Percentiles rank a stretch among this genome's conserved stretches.
phyloP scores from a whole-genome alignment of 2,888 invertebrate genomes.

The Xestoiulus laeticollis region DNA sequence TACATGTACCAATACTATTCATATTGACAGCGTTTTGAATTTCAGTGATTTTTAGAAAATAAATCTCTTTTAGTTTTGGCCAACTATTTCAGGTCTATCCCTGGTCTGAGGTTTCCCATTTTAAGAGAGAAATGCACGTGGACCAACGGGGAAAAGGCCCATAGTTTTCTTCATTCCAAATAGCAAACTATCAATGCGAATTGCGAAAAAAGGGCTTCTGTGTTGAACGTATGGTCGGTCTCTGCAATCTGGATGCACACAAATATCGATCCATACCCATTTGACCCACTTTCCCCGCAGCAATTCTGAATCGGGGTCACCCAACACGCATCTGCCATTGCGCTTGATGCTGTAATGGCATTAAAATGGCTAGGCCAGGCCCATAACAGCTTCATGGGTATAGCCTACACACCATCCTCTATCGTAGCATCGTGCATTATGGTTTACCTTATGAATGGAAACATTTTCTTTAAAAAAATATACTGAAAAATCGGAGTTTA shows the following conservation, averaged over 20 bases:
- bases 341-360: neutral
- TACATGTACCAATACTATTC: too few relatives aligned
- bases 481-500: neutral
- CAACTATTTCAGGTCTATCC: too few relatives aligned
- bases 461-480: too few relatives aligned
- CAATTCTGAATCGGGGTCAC: neutral
- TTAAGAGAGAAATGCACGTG: neutral
- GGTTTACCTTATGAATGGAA: too few relatives aligned
- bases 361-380: neutral
- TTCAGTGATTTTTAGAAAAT: too few relatives aligned
- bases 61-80: too few relatives aligned
- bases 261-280: neutral
- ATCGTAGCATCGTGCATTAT: too few relatives aligned
- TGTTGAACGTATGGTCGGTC: neutral
- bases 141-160: neutral
- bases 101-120: too few relatives aligned
- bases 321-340: constrained; percentile 26
- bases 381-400: neutral
- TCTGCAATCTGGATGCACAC: neutral
- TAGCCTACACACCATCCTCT: neutral
- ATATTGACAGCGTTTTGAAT: too few relatives aligned
- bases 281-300: neutral
- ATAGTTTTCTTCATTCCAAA: neutral
- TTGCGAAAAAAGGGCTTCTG: neutral
- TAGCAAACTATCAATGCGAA: neutral